Evolutionary conservation across 1,140 invertebrate genomes (phyloP), one percentile per base, ranked within the genome.

Genomic region (Agraylea sexmaculata): DNA sequence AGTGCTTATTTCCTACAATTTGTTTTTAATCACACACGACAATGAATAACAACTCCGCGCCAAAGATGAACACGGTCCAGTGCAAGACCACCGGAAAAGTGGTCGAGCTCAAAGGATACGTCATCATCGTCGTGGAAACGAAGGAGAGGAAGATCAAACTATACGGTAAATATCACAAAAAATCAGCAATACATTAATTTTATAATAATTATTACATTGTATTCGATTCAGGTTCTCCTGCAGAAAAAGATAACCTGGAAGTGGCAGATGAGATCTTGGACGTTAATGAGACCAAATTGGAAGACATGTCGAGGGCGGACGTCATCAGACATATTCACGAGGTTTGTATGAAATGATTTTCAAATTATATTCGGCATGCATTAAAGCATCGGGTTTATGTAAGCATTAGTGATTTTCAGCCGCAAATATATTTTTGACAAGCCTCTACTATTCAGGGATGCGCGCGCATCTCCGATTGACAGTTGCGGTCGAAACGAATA

Each of bases 191-290:
- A n/a, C n/a, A n/a, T n/a, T n/a, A n/a, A n/a, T n/a, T 25, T 25
- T 25, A 6, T 25, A 25, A 25, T 25, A 4, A 19, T 35, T 5
- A 42, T 37, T n/a, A 37, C 11, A 6, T 11, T 49, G 23, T 42
- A 38, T 54, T 34, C n/a, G 30, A 57, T 66, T 5, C 59, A 89
- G 86, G 86, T 32, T 91, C 91, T 46, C 87, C 90, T 42, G 90
- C 89, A 23, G 90, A 94, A 65, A 83, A 83, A 62, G 89, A 94
- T 62, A 80, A 78, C 58, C 69, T 94, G 64, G 87, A 94, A 68
- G 78, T 93, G 51, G 88, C 85, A 33, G 91, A 95, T 69, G 91
- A 95, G 66, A 95, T 95, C 57, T 71, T 95, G 60, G 88, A 94
- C 68, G 87, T 95, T 31, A 96, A 96, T 65, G 91, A 90, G 49